Percentiles rank a stretch among this genome's conserved stretches.
phyloP scores from a whole-genome alignment of 2,888 invertebrate genomes.

The Diarsia rubi region DNA sequence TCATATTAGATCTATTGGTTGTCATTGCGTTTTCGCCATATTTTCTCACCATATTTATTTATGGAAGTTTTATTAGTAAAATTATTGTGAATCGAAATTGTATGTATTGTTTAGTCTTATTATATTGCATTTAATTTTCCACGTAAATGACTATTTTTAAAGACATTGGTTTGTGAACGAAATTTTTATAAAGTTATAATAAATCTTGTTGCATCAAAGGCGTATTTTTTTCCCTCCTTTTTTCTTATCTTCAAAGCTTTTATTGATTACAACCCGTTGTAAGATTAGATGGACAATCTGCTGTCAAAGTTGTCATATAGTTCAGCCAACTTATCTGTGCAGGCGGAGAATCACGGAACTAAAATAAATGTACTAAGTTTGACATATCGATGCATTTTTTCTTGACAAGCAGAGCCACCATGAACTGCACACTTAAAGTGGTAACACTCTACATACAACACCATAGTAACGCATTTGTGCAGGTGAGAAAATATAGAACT shows the following conservation, averaged over 20 bases:
- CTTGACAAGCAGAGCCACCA: too few species aligned
- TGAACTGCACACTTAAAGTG: too few species aligned
- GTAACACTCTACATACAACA: too few species aligned
- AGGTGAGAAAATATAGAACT: background rate
- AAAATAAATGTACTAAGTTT: too few species aligned
- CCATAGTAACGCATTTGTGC: too few species aligned
- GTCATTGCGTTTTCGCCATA: constrained; percentile 17
- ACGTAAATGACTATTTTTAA: constrained; percentile 58
- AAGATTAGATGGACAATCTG: background rate
- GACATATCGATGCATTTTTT: too few species aligned
- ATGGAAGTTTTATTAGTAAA: constrained; percentile 20
- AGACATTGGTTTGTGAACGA: constrained; percentile 65
- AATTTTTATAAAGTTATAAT: constrained; percentile 52
- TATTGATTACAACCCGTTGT: background rate
- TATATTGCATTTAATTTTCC: constrained; percentile 66
- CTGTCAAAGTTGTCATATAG: background rate
- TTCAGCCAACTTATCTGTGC: background rate
- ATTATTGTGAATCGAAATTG: constrained; percentile 47
- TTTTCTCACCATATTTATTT: constrained; percentile 41
- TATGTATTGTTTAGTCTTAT: constrained; percentile 54
- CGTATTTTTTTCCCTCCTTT: constrained; percentile 1
- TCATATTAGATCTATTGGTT: constrained; percentile 38
- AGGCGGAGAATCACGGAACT: background rate
- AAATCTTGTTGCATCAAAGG: constrained; percentile 56
- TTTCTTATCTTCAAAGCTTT: background rate